Conservation (phyloP, 2,113 vertebrate genomes). For the Pitta sordida region DNA sequence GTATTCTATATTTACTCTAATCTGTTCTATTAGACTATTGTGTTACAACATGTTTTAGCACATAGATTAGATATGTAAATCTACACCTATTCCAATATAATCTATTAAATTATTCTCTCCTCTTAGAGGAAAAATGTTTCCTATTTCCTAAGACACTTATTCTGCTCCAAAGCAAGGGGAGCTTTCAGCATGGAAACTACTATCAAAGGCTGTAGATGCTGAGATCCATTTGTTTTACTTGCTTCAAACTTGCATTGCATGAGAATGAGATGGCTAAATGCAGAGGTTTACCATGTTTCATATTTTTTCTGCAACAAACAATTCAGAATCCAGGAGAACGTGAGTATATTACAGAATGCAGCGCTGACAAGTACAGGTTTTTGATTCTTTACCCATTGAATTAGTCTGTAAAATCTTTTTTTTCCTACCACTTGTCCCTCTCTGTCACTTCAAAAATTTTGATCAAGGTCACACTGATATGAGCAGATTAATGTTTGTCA, state of each 20-base stretch:
- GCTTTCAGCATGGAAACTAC: background rate
- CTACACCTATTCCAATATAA: no score
- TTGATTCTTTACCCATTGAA: background rate
- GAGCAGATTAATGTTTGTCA: background rate
- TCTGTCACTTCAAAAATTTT: background rate
- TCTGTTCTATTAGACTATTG: no score
- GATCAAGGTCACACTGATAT: background rate
- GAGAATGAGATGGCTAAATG: constrained; percentile 3
- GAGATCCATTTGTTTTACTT: constrained; percentile 15
- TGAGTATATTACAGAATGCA: background rate
- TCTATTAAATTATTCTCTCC: background rate
- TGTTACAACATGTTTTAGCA: no score
- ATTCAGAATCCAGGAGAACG: background rate
- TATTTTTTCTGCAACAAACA: background rate
- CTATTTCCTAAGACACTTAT: background rate
- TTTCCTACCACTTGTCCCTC: background rate
- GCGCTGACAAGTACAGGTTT: background rate
- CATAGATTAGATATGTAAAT: no score
- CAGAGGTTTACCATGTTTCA: background rate
- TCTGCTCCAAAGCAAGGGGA: background rate
- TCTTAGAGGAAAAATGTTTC: background rate
- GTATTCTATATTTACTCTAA: no score
- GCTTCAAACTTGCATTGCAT: background rate
- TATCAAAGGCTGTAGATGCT: background rate
- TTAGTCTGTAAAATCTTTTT: background rate